Evolutionary conservation across 2,113 vertebrate species (phyloP), one percentile per base, ranked within the genome.

Genomic region (Leptodactylus fuscus): DNA sequence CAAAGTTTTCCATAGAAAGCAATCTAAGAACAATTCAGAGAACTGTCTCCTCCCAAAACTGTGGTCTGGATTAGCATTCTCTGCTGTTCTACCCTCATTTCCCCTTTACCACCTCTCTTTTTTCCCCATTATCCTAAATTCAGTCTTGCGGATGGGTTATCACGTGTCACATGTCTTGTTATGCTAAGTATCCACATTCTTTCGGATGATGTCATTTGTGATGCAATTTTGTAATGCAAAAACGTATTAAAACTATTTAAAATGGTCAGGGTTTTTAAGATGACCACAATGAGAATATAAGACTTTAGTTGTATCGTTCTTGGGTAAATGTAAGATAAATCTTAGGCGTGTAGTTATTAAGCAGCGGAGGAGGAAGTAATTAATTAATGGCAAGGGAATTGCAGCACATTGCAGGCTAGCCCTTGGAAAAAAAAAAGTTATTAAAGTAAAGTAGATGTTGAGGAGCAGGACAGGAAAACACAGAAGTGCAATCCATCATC

Each of bases 401-500:
- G 41, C 24, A 38, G 65, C 58, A 18, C n/a, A 77, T 51, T 67
- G 71, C 41, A 49, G 38, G 10, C 49, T 16, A 60, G 27, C 27
- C 24, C 65, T 85, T 46, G 60, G 46, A 74, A 81, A 58, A 67
- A 62, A 75, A 75, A 80, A 85, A 86, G 65, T 80, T 81, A 71
- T 81, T 86, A 81, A 73, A 81, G 32, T 71, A 81, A 79, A 86
- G 83, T 85, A 70, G 77, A 80, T 48, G 48, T 71, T 58, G 65
- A 71, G 36, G 84, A 71, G 76, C 76, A 60, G 34, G 84, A 81
- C 65, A 86, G 77, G 36, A 86, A 86, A 86, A 81, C 84, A 86
- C 49, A 73, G 48, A 55, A 86, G 84, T 70, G 84, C 84, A 73
- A 86, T 86, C 84, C 84, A 91, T 96, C 93, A 94, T 87, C 89